Percentiles rank a stretch among this genome's conserved stretches.
Conservation (phyloP, 2,113 vertebrate genomes). For the Labrus mixtus region DNA sequence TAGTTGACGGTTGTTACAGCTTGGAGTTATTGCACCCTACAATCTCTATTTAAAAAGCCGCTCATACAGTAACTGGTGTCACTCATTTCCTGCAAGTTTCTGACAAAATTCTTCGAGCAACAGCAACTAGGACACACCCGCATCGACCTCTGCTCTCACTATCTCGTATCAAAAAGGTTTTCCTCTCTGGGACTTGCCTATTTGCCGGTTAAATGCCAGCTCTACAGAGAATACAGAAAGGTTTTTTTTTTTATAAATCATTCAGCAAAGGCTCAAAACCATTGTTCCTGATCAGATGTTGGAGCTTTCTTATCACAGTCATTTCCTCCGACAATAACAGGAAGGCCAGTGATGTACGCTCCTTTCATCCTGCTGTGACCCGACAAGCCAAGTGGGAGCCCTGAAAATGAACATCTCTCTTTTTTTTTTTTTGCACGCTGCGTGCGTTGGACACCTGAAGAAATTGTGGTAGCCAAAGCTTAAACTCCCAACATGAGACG, state of each 20-base stretch:
- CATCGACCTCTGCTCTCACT: neutral
- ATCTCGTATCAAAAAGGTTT: neutral
- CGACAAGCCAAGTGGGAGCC: slow-evolving; percentile 31
- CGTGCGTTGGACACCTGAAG: slow-evolving; percentile 18
- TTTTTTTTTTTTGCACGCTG: slow-evolving; percentile 10
- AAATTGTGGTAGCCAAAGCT: neutral
- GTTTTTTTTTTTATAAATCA: neutral
- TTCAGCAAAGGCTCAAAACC: slow-evolving; percentile 7
- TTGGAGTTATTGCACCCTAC: neutral
- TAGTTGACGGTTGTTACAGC: neutral
- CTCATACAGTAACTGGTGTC: neutral
- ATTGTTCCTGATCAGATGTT: slow-evolving; percentile 42
- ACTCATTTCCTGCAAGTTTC: neutral
- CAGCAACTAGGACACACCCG: no score
- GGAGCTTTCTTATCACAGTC: slow-evolving; percentile 25
- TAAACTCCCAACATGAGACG: slow-evolving; percentile 14
- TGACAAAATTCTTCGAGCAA: neutral
- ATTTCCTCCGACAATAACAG: slow-evolving; percentile 72
- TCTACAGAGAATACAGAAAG: neutral
- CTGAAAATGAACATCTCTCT: slow-evolving; percentile 40
- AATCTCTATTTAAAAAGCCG: neutral
- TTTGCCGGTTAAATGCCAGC: slow-evolving; percentile 16
- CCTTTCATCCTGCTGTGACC: slow-evolving; percentile 60
- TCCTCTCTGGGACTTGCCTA: neutral
- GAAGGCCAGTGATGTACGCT: slow-evolving; percentile 54